phyloP scores from a whole-genome alignment of 2,888 invertebrate genomes.

The Crioceris asparagi region DNA sequence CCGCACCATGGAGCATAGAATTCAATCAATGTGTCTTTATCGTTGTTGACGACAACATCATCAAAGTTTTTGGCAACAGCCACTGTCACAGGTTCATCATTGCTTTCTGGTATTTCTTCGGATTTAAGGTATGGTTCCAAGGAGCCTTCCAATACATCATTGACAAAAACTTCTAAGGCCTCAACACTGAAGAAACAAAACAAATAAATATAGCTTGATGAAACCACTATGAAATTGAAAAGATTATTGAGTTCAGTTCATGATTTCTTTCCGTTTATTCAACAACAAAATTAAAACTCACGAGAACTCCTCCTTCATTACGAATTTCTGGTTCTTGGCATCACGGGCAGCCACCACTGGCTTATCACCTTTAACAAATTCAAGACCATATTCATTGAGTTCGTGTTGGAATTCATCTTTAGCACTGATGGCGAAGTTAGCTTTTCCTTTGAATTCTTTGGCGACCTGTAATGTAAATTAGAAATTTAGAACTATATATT shows the following conservation, averaged over 20 bases:
- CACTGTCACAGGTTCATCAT: conserved; percentile 73
- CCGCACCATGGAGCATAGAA: conserved; percentile 99
- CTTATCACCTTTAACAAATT: conserved; percentile 77
- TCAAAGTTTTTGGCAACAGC: conserved; percentile 97
- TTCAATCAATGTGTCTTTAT: conserved; percentile 88
- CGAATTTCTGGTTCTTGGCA: conserved; percentile 76
- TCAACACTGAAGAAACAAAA: conserved; percentile 53
- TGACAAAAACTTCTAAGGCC: conserved; percentile 71
- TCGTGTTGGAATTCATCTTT: conserved; percentile 93
- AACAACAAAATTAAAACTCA: conserved; percentile 35
- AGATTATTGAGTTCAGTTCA: too few relatives aligned
- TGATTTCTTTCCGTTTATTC: conserved; percentile 9
- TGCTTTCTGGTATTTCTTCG: conserved; percentile 78
- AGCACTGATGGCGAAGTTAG: conserved; percentile 85
- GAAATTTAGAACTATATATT: not conserved
- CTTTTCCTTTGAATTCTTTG: conserved; percentile 35
- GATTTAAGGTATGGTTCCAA: conserved; percentile 92
- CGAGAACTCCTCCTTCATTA: conserved; percentile 85
- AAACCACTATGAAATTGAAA: too few relatives aligned
- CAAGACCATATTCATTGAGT: conserved; percentile 86
- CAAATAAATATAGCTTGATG: too few relatives aligned
- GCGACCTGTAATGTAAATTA: conserved; percentile 46
- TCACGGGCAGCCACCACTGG: conserved; percentile 80
- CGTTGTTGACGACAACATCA: conserved; percentile 81
- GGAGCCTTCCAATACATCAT: conserved; percentile 68